phyloP scores from a whole-genome alignment of 2,113 vertebrate genomes.

The Nansenia antarctica region DNA sequence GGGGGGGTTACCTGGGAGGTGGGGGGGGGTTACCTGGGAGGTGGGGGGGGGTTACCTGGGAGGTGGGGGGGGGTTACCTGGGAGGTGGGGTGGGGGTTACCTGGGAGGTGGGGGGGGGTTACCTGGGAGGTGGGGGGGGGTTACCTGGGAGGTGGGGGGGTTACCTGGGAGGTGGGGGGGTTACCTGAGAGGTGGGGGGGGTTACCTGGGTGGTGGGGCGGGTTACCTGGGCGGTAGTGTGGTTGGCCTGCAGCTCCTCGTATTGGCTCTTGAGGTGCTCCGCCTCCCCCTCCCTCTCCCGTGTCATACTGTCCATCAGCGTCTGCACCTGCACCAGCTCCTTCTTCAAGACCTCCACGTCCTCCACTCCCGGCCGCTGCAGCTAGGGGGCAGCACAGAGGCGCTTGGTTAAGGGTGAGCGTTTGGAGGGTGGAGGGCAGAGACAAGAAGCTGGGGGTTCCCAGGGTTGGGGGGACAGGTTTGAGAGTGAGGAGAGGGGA shows the following conservation, averaged over 20 bases:
- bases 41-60: too few species aligned
- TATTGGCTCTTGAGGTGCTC: slow-evolving; percentile 88
- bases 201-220: slow-evolving; percentile 31
- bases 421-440: neutral
- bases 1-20: too few species aligned
- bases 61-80: too few species aligned
- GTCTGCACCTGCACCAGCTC: slow-evolving; percentile 97
- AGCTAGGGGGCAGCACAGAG: slow-evolving; percentile 74
- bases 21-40: too few species aligned
- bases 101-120: too few species aligned
- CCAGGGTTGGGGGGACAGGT: too few species aligned
- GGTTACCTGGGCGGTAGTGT: too few species aligned
- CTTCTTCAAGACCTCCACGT: slow-evolving; percentile 93
- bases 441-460: neutral
- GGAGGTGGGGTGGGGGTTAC: too few species aligned
- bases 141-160: too few species aligned
- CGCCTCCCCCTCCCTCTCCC: slow-evolving; percentile 90
- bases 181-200: slow-evolving; percentile 91
- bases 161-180: too few species aligned
- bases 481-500: neutral
- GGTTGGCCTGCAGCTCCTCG: slow-evolving; percentile 83
- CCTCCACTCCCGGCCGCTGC: slow-evolving; percentile 94
- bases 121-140: too few species aligned
- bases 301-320: slow-evolving; percentile 92
- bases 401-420: neutral